Base-by-base conservation (phyloP, 92 coral and sea anemone species). In the Desmophyllum pertusum region DNA sequence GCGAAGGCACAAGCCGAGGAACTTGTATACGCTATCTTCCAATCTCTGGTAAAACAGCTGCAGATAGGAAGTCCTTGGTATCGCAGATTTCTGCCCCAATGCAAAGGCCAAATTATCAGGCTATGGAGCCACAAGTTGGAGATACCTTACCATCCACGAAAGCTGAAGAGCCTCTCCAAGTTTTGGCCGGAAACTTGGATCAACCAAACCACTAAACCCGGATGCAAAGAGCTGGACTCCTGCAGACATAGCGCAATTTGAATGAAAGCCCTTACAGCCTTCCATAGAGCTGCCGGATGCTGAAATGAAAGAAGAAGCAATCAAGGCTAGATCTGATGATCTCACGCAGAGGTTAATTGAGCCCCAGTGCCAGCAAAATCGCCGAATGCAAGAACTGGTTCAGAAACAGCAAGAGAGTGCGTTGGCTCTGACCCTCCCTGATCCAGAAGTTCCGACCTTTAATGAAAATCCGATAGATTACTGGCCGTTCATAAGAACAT, bases 1-100 rank as follows among this genome's bases (percentile, higher is more conserved):
- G 80, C 80, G 3, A 75, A 75, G 66, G 80, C 80, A 0, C 25
- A 52, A 37, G 80, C 80, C 14, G 80, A 75, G 36, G 80, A 75
- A 75, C 80, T 51, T 13, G 51, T 45, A 13, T 45, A 45, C 13
- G 51, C 51, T 45, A 13, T 45, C 6, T 6, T 45, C 51, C 51
- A 45, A 45, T 13, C 51, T 13, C 51, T 6, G 13, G 51, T 13
- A 6, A 45, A 45, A 13, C 13, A 5, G 51, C 51, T 45, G 51
- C 13, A 5, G 6, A 6, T 13, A 45, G 13, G 51, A 45, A 45
- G 51, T 45, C 51, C 51, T 5, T 45, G 13, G 51, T 45, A 5
- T 45, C 51, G 7, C 51, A 45, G 13, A 45, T 45, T 5, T 13
- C 51, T 45, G 51, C 6, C 51, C 13, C 51, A 45, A 13, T 5